A percentile compares a stretch with the other conserved stretches of the same genome.
Conservation (phyloP, 2,113 vertebrate species). For the Nematolebias whitei region DNA sequence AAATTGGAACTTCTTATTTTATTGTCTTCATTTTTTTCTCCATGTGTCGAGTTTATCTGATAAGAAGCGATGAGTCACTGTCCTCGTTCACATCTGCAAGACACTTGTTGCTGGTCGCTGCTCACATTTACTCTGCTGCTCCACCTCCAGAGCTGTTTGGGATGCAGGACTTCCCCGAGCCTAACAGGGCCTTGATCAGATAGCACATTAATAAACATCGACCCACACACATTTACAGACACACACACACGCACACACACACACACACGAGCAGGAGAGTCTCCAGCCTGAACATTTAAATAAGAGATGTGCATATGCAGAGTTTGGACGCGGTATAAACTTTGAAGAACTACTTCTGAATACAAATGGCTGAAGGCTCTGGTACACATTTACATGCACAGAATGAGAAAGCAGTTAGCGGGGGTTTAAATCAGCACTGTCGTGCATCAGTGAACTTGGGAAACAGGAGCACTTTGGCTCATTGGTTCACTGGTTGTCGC, state of each 20-base stretch:
- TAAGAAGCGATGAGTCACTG: constrained; percentile 56
- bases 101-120: constrained; percentile 67
- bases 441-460: constrained; percentile 50
- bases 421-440: constrained; percentile 51
- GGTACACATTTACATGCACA: constrained; percentile 12
- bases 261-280: constrained; percentile 19
- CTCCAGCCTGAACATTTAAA: constrained; percentile 11
- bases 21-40: constrained; percentile 19
- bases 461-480: constrained; percentile 43
- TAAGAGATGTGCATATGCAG: neutral
- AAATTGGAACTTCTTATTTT: neutral
- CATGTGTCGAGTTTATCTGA: constrained; percentile 67
- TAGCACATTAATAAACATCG: constrained; percentile 43
- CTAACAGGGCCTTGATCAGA: constrained; percentile 59
- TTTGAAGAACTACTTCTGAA: constrained; percentile 15
- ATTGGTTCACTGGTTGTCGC: constrained; percentile 48
- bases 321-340: neutral
- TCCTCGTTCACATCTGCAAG: constrained; percentile 58
- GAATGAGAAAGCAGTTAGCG: constrained; percentile 26
- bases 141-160: constrained; percentile 44
- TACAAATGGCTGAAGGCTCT: neutral
- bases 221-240: constrained; percentile 28
- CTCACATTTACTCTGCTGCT: constrained; percentile 73
- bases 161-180: constrained; percentile 41
- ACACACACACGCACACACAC: neutral